Base-by-base conservation (phyloP, 2,888 invertebrate genomes). In the Chrysomela aeneicollis region DNA sequence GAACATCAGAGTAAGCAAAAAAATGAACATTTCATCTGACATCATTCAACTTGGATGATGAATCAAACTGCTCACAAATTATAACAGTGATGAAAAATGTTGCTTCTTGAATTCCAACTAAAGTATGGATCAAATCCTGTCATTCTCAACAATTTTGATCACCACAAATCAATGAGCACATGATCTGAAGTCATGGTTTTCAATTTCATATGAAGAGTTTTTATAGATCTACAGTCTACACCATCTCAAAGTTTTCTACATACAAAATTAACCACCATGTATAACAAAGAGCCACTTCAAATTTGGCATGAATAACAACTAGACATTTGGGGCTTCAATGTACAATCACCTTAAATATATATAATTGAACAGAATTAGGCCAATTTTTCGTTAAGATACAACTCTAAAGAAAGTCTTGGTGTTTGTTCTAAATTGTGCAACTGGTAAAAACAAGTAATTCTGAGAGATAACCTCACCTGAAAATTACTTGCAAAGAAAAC, bases 51-150 rank as follows among this genome's bases (percentile, higher is more conserved):
- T 26, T 12, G 9, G 35, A 35, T 35, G 35, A 3, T 26, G 6
- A 26, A 26, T 35, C 35, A 12, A 19, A 6, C n/a, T 19, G 35
- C 30, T 26, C 58, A 54, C 18, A 60, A 55, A 59, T n/a, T n/a
- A n/a, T n/a, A n/a, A n/a, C n/a, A n/a, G n/a, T n/a, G n/a, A n/a
- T n/a, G n/a, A n/a, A n/a, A n/a, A n/a, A n/a, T n/a, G n/a, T n/a
- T n/a, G n/a, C n/a, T n/a, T n/a, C n/a, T n/a, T n/a, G n/a, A n/a
- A n/a, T n/a, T n/a, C n/a, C n/a, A n/a, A 64, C 57, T 61, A 64
- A 57, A 64, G 61, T 55, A 60, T 61, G 57, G 42, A 30, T 58
- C 61, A 64, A 64, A 61, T 61, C 64, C 61, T 61, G 21, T 55
- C 17, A 22, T 50, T 50, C 22, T 19, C 15, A 46, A 9, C 15